A percentile compares a stretch with the other conserved stretches of the same genome.
phyloP scores from a whole-genome alignment of 1,140 invertebrate species.

The Coelopa frigida region DNA sequence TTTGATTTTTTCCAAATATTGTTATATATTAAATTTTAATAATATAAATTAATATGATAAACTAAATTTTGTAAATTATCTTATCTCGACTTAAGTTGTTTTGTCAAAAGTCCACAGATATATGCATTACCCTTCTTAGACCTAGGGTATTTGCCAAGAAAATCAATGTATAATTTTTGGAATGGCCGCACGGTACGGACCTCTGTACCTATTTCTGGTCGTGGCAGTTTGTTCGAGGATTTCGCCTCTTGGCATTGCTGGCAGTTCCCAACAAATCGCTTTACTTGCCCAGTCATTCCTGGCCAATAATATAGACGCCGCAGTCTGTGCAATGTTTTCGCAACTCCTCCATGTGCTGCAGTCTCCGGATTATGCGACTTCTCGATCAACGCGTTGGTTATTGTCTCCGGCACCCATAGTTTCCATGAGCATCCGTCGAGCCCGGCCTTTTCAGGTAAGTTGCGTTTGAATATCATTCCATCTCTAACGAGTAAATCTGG shows the following conservation, averaged over 20 bases:
- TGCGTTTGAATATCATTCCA: background rate
- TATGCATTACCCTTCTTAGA: conserved; percentile 11
- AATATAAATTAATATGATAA: too few species aligned
- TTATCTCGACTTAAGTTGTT: too few species aligned
- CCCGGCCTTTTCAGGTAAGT: background rate
- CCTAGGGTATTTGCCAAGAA: conserved; percentile 13
- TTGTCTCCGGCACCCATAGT: background rate
- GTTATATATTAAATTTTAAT: too few species aligned
- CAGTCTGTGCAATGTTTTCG: conserved; percentile 3
- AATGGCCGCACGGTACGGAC: conserved; percentile 7
- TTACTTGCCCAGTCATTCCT: background rate
- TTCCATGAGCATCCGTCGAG: background rate
- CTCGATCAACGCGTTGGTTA: background rate
- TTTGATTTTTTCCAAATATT: too few species aligned
- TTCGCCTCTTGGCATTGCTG: conserved; percentile 4
- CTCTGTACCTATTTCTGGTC: conserved; percentile 8
- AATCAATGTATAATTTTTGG: conserved; percentile 16
- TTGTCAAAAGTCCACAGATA: conserved; percentile 14
- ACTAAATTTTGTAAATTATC: too few species aligned
- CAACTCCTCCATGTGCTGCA: conserved; percentile 6
- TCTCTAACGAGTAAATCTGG: conserved; percentile 4
- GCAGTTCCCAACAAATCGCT: background rate
- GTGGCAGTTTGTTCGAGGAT: background rate
- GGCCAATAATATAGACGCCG: conserved; percentile 9
- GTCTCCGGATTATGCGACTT: background rate